Evolutionary conservation across 92 coral and sea anemone species (phyloP).

Genomic region (Epizoanthus fatuus): DNA sequence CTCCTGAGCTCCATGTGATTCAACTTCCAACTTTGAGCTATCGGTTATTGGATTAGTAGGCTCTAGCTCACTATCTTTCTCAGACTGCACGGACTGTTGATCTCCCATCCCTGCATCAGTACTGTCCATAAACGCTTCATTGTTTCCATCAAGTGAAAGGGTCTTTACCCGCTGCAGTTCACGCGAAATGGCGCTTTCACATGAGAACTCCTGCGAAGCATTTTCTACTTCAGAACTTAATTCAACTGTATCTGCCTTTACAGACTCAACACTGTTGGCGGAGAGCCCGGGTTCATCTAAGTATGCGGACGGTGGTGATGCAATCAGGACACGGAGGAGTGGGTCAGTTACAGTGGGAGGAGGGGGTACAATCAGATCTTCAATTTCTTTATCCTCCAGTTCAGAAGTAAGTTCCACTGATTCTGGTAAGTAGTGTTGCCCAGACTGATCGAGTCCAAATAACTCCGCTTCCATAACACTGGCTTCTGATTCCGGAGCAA

Average conservation of each 20-base stretch:
- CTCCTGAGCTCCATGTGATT: no score
- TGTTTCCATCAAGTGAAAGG: conserved; percentile 25
- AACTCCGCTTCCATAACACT: not conserved
- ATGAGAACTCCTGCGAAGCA: not conserved
- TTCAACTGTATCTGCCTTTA: not conserved
- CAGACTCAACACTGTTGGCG: not conserved
- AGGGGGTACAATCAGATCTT: conserved; percentile 74
- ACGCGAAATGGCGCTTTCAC: conserved; percentile 39
- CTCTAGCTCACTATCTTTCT: not conserved
- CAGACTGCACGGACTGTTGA: not conserved
- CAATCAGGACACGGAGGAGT: conserved; percentile 22
- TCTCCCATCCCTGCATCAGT: not conserved
- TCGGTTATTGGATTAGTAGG: no score
- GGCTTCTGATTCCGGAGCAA: conserved; percentile 9
- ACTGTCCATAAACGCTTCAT: not conserved
- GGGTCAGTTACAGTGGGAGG: conserved; percentile 69
- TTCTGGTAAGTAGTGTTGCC: not conserved
- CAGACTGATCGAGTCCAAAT: conserved; percentile 21
- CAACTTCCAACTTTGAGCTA: no score
- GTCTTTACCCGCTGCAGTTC: conserved; percentile 36
- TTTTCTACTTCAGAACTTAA: no score
- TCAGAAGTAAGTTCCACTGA: conserved; percentile 46
- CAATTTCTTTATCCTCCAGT: conserved; percentile 58
- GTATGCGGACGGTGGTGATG: conserved; percentile 37
- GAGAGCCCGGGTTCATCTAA: conserved; percentile 15